phyloP scores from a whole-genome alignment of 2,888 invertebrate genomes.

The Marasmarcha lunaedactyla region DNA sequence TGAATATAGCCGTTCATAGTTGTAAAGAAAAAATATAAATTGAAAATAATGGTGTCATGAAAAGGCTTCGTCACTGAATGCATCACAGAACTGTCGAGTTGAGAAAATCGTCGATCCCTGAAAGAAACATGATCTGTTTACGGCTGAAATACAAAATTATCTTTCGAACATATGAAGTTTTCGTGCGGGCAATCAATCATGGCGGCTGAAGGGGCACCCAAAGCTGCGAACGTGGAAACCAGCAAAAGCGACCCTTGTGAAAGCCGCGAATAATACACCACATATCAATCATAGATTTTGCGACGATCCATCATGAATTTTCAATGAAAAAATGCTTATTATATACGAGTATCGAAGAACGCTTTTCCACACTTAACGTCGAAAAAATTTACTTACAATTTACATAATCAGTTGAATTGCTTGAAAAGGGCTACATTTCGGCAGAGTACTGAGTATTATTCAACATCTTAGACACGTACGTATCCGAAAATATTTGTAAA shows the following conservation, averaged over 20 bases:
- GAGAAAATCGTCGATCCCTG: background rate
- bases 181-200: slow-evolving; percentile 57
- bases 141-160: slow-evolving; percentile 68
- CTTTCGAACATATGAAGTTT: slow-evolving; percentile 68
- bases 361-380: slow-evolving; percentile 22
- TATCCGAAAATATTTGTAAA: slow-evolving; percentile 6
- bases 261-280: slow-evolving; percentile 63
- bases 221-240: slow-evolving; percentile 55
- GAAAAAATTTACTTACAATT: slow-evolving; percentile 11
- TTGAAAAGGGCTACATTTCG: background rate
- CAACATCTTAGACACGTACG: background rate
- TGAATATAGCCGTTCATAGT: too few relatives aligned
- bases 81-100: too few relatives aligned
- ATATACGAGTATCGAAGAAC: slow-evolving; percentile 20
- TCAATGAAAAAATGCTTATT: slow-evolving; percentile 45
- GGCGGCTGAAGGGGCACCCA: slow-evolving; percentile 45
- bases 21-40: too few relatives aligned
- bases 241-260: slow-evolving; percentile 54
- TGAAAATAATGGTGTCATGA: slow-evolving; percentile 11
- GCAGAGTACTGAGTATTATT: background rate
- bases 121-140: slow-evolving; percentile 60
- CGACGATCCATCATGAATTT: slow-evolving; percentile 65
- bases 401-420: background rate
- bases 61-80: slow-evolving; percentile 43
- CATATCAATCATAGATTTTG: slow-evolving; percentile 68